Evolutionary conservation across 1,140 invertebrate genomes (phyloP).

Genomic region (fruit fly (Drosophila melanogaster)): Release_6_plus_ISO1_MT NT_033779.5:1962001-1962500

Average conservation of each 20-base stretch:
- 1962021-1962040: slow-evolving; percentile 73
- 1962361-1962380: slow-evolving; percentile 73
- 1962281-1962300: slow-evolving; percentile 33
- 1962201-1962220: slow-evolving; percentile 37
- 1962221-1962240: slow-evolving; percentile 49
- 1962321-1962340: slow-evolving; percentile 39
- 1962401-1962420: slow-evolving; percentile 33
- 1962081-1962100: slow-evolving; percentile 53
- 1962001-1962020: slow-evolving; percentile 65
- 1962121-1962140: slow-evolving; percentile 10
- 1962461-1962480: slow-evolving; percentile 46
- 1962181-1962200: slow-evolving; percentile 58
- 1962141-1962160: slow-evolving; percentile 41
- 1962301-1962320: slow-evolving; percentile 72
- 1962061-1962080: slow-evolving; percentile 55
- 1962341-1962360: slow-evolving; percentile 53
- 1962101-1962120: slow-evolving; percentile 75
- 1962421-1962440: slow-evolving; percentile 40
- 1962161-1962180: slow-evolving; percentile 62
- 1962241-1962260: slow-evolving; percentile 43
- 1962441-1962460: slow-evolving; percentile 34
- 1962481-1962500: background rate
- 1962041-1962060: slow-evolving; percentile 78
- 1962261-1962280: background rate
- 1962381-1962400: slow-evolving; percentile 55